A percentile compares a stretch with the other conserved stretches of the same genome.
Evolutionary conservation across 2,797 vertebrate genomes (phyloP).

Genomic region (Catostomus latipinnis): DNA sequence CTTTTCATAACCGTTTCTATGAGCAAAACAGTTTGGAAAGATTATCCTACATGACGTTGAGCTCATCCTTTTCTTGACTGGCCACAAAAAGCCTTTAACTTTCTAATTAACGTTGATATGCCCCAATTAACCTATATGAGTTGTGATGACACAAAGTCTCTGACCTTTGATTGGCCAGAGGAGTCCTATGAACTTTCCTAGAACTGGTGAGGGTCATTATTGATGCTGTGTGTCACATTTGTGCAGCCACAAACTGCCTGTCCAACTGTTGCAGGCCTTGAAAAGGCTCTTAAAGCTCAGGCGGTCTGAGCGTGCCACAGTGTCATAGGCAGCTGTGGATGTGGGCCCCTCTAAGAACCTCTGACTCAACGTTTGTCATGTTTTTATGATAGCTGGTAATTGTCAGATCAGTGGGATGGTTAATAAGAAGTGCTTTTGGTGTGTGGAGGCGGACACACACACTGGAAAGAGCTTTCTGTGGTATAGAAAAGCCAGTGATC

Average conservation of each 20-base stretch:
- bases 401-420: slow-evolving; percentile 74
- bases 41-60: slow-evolving; percentile 2
- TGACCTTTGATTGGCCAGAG: slow-evolving; percentile 48
- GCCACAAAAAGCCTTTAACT: slow-evolving; percentile 50
- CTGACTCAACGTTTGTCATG: slow-evolving; percentile 76
- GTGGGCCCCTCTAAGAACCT: slow-evolving; percentile 63
- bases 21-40: slow-evolving; percentile 3
- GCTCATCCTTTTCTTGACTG: slow-evolving; percentile 39
- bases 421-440: slow-evolving; percentile 73
- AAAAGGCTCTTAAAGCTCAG: slow-evolving; percentile 51
- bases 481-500: slow-evolving; percentile 49
- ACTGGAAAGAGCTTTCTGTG: slow-evolving; percentile 57
- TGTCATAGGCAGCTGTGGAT: slow-evolving; percentile 50
- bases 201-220: slow-evolving; percentile 52
- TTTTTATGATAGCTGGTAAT: slow-evolving; percentile 75
- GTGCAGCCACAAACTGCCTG: slow-evolving; percentile 52
- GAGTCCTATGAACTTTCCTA: slow-evolving; percentile 61
- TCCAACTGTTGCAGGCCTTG: slow-evolving; percentile 52
- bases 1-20: slow-evolving; percentile 16
- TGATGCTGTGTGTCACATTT: slow-evolving; percentile 62
- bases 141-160: slow-evolving; percentile 33
- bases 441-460: slow-evolving; percentile 67
- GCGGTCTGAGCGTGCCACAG: slow-evolving; percentile 6
- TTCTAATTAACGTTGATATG: slow-evolving; percentile 49
- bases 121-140: slow-evolving; percentile 52